phyloP scores from a whole-genome alignment of 2,888 invertebrate species.

The Tortricodes alternella region DNA sequence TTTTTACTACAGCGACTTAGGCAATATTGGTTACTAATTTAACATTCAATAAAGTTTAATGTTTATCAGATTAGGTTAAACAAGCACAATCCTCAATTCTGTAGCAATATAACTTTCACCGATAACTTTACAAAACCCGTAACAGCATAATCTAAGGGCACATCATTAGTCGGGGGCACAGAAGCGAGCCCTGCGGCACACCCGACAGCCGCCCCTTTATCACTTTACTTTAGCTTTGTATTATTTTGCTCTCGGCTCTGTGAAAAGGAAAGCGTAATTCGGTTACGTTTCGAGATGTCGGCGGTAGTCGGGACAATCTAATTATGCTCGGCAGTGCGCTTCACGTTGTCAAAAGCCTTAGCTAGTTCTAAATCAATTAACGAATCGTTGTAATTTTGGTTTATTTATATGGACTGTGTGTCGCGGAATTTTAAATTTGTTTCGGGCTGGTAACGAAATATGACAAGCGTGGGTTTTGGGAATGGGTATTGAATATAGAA shows the following conservation, averaged over 20 bases:
- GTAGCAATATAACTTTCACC: neutral
- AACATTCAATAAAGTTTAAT: too few species aligned
- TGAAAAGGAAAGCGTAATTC: slow-evolving; percentile 80
- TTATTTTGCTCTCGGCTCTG: slow-evolving; percentile 75
- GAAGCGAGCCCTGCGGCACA: slow-evolving; percentile 64
- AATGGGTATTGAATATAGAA: neutral
- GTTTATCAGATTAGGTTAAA: too few species aligned
- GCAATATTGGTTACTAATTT: too few species aligned
- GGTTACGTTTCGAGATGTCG: slow-evolving; percentile 81
- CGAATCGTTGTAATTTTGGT: slow-evolving; percentile 38
- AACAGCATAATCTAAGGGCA: slow-evolving; percentile 18
- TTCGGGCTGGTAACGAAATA: slow-evolving; percentile 21
- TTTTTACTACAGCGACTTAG: too few species aligned
- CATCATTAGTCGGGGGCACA: slow-evolving; percentile 54
- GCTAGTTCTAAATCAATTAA: slow-evolving; percentile 57
- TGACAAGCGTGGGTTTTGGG: neutral
- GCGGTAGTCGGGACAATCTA: slow-evolving; percentile 67
- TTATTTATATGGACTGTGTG: slow-evolving; percentile 16
- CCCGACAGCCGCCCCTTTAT: slow-evolving; percentile 69
- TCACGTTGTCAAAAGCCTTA: slow-evolving; percentile 77
- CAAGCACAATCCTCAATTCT: neutral
- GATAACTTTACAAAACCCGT: neutral
- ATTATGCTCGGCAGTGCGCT: slow-evolving; percentile 69
- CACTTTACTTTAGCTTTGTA: slow-evolving; percentile 73
- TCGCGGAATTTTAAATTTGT: slow-evolving; percentile 23